Percentiles rank a stretch among this genome's conserved stretches.
Evolutionary conservation across 2,888 invertebrate species (phyloP).

Genomic region (Acronicta alni): DNA sequence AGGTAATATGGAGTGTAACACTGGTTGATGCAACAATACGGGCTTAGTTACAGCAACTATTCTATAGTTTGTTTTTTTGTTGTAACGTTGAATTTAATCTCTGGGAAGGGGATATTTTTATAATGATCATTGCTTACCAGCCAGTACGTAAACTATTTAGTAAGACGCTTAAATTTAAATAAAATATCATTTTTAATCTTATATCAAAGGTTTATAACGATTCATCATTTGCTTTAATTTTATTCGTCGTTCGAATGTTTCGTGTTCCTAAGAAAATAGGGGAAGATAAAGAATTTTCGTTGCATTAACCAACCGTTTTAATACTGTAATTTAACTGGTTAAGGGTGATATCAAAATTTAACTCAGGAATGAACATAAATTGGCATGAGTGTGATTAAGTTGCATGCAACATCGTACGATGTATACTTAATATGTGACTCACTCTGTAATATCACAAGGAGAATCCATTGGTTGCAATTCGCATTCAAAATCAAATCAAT

Average conservation of each 20-base stretch:
- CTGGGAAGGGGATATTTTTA: slow-evolving; percentile 2
- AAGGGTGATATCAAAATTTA: slow-evolving; percentile 24
- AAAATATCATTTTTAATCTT: too few species aligned
- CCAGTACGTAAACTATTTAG: too few species aligned
- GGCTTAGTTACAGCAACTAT: slow-evolving; percentile 13
- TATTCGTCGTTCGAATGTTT: not conserved
- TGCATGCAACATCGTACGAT: slow-evolving; percentile 56
- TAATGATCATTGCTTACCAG: too few species aligned
- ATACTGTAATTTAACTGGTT: slow-evolving; percentile 17
- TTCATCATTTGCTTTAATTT: not conserved
- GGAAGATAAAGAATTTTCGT: slow-evolving; percentile 5
- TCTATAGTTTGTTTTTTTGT: slow-evolving; percentile 1
- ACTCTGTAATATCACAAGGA: too few species aligned
- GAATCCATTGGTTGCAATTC: too few species aligned
- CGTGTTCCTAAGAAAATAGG: too few species aligned
- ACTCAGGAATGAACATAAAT: slow-evolving; percentile 36
- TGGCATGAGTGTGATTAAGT: slow-evolving; percentile 67
- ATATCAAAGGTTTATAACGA: not conserved
- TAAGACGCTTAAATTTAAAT: too few species aligned
- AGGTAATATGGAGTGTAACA: slow-evolving; percentile 65
- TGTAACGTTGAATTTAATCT: slow-evolving; percentile 1
- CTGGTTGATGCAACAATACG: slow-evolving; percentile 45
- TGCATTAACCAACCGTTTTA: slow-evolving; percentile 24
- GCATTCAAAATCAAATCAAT: too few species aligned
- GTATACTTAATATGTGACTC: not conserved